Evolutionary conservation across 1,140 invertebrate species (phyloP), one percentile per base, ranked within the genome.

Genomic region (Cherax quadricarinatus): DNA sequence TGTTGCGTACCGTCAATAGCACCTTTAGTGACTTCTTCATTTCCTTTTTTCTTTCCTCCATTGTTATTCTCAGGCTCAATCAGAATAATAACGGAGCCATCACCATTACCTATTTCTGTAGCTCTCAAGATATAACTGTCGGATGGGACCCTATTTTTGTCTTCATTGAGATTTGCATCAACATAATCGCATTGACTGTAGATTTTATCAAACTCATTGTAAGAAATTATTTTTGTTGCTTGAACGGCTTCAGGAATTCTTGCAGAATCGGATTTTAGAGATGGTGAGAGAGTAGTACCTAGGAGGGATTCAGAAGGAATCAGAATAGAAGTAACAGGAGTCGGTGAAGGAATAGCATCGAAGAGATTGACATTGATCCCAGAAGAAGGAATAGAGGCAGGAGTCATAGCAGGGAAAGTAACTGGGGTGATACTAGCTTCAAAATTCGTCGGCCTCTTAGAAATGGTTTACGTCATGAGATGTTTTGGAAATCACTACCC

Each of bases 81-180:
- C 18, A 89, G 79, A 48, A 89, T 89, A 16, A 89, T 89, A n/a
- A 89, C 62, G 21, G 80, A 51, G 41, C 6, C 14, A 21, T 89
- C 60, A n/a, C 51, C 88, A 30, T 57, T 57, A 18, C 30, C 84
- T 24, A 7, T 86, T 70, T 30, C 30, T 48, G 53, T 3, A 83
- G 18, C 24, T 60, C 12, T 3, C 5, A 7, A 57, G n/a, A 57
- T 10, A n/a, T 21, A 24, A 10, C 4, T 10, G 70, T 73, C n/a
- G 24, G 70, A n/a, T 73, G 21, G 24, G 21, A 30, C 70, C 3
- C 10, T 30, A 24, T 18, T 73, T 24, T 3, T 51, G 21, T 73
- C 12, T 57, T 57, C 12, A 57, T 6, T 62, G 16, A 79, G 10
- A 12, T 53, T 57, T n/a, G 89, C 9, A 10, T 86, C 89, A 21